phyloP scores from a whole-genome alignment of 2,797 vertebrate genomes.

The Crenuchus spilurus region DNA sequence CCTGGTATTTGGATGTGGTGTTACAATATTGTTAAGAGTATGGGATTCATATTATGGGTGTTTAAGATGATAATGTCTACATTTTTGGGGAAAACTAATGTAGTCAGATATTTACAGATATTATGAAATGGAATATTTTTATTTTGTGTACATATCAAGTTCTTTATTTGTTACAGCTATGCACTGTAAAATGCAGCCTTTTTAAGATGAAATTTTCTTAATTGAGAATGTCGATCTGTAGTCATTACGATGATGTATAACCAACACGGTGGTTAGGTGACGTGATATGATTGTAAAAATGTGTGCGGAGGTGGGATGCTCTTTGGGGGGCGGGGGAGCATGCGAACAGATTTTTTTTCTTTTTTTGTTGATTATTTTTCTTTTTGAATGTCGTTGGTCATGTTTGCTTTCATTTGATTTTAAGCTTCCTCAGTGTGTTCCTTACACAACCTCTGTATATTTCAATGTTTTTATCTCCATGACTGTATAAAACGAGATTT shows the following conservation, averaged over 20 bases:
- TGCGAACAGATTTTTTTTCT: slow-evolving; percentile 67
- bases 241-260: slow-evolving; percentile 88
- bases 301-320: slow-evolving; percentile 71
- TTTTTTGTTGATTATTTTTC: slow-evolving; percentile 70
- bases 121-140: slow-evolving; percentile 96
- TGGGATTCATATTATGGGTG: slow-evolving; percentile 81
- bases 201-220: slow-evolving; percentile 95
- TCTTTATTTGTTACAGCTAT: slow-evolving; percentile 99
- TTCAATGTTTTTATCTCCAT: slow-evolving; percentile 88
- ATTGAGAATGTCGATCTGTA: slow-evolving; percentile 96
- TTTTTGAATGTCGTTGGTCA: slow-evolving; percentile 67
- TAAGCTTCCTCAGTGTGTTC: slow-evolving; percentile 76
- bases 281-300: slow-evolving; percentile 94
- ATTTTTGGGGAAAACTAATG: slow-evolving; percentile 79
- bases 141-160: slow-evolving; percentile 97
- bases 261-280: slow-evolving; percentile 93
- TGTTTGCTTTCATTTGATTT: slow-evolving; percentile 76
- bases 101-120: slow-evolving; percentile 95
- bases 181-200: slow-evolving; percentile 99
- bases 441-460: slow-evolving; percentile 82
- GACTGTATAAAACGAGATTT: slow-evolving; percentile 83
- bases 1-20: slow-evolving; percentile 86
- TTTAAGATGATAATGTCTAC: slow-evolving; percentile 88
- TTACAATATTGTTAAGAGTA: slow-evolving; percentile 85
- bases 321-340: slow-evolving; percentile 78